These are phyloP conservation scores for Phoenicopterus ruber DNA, from an alignment of 2,113 vertebrate genomes.

Conservation along the genomic window DNA sequence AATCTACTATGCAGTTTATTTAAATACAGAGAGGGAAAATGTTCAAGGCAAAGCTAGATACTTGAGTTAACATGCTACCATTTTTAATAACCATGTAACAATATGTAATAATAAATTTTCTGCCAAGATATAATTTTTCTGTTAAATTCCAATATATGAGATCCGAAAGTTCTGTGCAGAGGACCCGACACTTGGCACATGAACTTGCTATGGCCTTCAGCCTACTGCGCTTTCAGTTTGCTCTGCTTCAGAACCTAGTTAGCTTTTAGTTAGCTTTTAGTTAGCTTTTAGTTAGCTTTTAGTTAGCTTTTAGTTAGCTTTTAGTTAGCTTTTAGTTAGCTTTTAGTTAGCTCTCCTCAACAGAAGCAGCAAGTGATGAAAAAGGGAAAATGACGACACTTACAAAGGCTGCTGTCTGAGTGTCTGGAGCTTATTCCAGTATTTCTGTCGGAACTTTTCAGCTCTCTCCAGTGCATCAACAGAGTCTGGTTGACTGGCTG, in stretches of 20 bases:
- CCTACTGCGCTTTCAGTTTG: not conserved
- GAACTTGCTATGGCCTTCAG: not conserved
- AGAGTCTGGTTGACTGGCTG: slow-evolving; percentile 90
- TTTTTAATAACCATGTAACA: not conserved
- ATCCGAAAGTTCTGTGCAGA: not conserved
- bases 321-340: not conserved
- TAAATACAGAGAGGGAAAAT: not conserved
- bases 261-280: not conserved
- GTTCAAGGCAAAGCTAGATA: not conserved
- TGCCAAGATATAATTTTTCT: not conserved
- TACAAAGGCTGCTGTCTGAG: slow-evolving; percentile 95
- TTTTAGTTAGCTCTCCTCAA: not conserved
- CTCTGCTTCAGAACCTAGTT: not conserved
- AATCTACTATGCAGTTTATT: not conserved
- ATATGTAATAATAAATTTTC: not conserved
- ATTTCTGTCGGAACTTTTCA: slow-evolving; percentile 94
- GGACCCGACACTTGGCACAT: not conserved
- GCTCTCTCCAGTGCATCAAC: slow-evolving; percentile 81
- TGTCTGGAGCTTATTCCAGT: slow-evolving; percentile 92
- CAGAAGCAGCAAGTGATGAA: not conserved
- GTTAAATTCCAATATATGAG: not conserved
- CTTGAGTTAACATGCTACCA: not conserved
- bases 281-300: not conserved
- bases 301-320: not conserved
- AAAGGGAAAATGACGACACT: slow-evolving; percentile 35